Percentiles rank a stretch among this genome's conserved stretches.
Conservation (phyloP, 2,113 vertebrate species). For the Peromyscus leucopus region DNA sequence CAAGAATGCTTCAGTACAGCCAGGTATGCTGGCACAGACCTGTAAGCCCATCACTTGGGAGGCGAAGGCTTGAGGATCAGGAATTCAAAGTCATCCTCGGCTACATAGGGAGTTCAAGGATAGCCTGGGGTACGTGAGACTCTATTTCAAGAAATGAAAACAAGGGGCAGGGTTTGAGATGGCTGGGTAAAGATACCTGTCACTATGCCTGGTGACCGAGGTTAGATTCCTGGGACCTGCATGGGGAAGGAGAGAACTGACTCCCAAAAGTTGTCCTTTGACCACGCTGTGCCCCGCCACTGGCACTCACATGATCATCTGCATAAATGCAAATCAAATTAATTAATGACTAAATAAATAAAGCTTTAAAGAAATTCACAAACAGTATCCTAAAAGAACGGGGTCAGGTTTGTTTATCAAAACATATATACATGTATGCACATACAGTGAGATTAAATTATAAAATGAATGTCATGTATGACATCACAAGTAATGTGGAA, state of each 20-base stretch:
- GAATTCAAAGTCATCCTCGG: background rate
- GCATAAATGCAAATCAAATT: background rate
- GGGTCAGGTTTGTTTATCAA: background rate
- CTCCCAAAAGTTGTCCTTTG: background rate
- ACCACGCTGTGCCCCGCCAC: background rate
- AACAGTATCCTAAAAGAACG: background rate
- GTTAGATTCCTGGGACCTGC: too few relatives aligned
- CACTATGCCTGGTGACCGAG: background rate
- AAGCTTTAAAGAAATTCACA: background rate
- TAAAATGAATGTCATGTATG: background rate
- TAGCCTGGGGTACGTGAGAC: background rate
- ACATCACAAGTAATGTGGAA: background rate
- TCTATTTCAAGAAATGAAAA: background rate
- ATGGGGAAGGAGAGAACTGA: background rate
- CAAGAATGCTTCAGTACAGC: background rate
- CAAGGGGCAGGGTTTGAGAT: background rate
- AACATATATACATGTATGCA: background rate
- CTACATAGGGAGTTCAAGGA: background rate
- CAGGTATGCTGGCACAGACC: background rate
- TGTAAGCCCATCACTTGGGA: background rate
- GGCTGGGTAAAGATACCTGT: too few relatives aligned
- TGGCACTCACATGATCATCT: background rate
- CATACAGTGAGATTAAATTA: background rate
- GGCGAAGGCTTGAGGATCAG: background rate
- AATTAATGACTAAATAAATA: background rate